Conservation (phyloP, 2,113 vertebrate species). For the Chiloscyllium plagiosum region DNA sequence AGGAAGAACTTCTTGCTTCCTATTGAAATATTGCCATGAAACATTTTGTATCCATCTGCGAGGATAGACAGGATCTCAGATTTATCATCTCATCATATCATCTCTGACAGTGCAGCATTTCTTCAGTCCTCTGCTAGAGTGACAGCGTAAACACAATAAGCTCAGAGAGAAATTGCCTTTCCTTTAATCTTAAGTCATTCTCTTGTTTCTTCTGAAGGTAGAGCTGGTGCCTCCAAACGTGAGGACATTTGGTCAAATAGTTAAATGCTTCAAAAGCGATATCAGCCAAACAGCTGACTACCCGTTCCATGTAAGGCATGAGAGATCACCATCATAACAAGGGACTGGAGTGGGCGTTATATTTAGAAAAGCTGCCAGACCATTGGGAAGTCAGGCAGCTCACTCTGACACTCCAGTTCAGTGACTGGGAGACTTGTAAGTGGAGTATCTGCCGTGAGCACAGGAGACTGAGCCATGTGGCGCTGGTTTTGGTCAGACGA, state of each 20-base stretch:
- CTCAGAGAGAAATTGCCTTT: background rate
- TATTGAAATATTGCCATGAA: too few relatives aligned
- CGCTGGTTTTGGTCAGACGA: too few relatives aligned
- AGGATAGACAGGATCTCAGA: too few relatives aligned
- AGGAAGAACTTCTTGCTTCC: too few relatives aligned
- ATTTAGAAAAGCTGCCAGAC: background rate
- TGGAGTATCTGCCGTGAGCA: background rate
- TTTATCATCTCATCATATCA: too few relatives aligned
- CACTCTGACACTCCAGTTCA: background rate
- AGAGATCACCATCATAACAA: background rate
- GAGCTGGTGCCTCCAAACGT: too few relatives aligned
- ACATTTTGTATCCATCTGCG: too few relatives aligned
- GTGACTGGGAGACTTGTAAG: background rate
- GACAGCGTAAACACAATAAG: background rate
- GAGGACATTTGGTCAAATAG: background rate
- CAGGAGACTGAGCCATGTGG: too few relatives aligned
- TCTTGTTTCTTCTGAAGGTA: too few relatives aligned
- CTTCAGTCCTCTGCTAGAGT: too few relatives aligned
- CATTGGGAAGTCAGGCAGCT: background rate
- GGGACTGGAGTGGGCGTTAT: background rate
- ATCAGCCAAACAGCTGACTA: background rate
- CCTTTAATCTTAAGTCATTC: too few relatives aligned
- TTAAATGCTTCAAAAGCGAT: background rate
- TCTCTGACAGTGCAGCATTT: too few relatives aligned
- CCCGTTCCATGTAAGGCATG: background rate